These are phyloP conservation scores for Coptodon bakossiorum DNA, from an alignment of 2,113 vertebrate species.

Conservation along the genomic window DNA sequence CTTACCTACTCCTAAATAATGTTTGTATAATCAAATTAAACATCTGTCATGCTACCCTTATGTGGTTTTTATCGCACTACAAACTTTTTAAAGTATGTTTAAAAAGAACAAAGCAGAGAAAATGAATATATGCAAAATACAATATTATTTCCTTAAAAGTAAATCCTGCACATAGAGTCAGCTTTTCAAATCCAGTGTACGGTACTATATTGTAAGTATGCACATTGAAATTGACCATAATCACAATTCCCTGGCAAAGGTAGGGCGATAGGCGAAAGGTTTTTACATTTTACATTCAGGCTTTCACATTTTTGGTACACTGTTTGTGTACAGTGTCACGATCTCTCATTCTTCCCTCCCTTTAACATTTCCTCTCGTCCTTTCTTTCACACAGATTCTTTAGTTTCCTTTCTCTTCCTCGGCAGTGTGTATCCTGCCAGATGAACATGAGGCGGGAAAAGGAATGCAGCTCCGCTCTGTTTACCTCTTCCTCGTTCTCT, in stretches of 20 bases:
- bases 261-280: background rate
- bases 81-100: background rate
- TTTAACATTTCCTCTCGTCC: background rate
- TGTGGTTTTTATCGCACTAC: background rate
- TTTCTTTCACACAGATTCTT: background rate
- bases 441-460: conserved; percentile 46
- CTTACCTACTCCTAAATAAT: background rate
- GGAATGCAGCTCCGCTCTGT: conserved; percentile 45
- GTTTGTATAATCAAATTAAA: background rate
- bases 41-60: background rate
- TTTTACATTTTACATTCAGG: background rate
- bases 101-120: background rate
- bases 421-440: conserved; percentile 34
- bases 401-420: background rate
- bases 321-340: background rate
- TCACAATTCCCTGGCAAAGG: background rate
- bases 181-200: background rate
- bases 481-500: conserved; percentile 24
- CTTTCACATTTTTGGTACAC: background rate
- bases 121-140: background rate
- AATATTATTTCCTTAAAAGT: background rate
- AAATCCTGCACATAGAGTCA: background rate
- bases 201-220: background rate
- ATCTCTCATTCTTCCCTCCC: background rate
- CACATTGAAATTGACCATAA: background rate